Base-by-base conservation (phyloP, 2,113 vertebrate species). In the Cervus canadensis region DNA sequence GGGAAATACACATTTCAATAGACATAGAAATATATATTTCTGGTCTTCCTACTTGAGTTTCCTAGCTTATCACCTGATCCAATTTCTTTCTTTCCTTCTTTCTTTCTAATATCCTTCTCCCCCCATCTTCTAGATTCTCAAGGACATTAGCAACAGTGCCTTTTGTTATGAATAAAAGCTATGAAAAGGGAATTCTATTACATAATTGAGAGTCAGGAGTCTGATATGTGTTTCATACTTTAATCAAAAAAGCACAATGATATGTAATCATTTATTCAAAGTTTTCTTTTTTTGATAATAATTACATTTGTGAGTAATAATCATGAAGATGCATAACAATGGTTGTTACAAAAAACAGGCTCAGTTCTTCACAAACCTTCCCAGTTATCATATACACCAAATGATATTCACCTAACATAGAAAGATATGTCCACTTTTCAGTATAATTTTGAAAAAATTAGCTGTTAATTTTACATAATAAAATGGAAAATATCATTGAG, bases 151-250 rank as follows among this genome's bases (percentile, higher is more conserved):
- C 62, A 54, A 74, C 11, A 85, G 12, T 87, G 13, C 84, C 33
- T 95, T 96, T 90, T 83, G 11, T 84, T 95, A 54, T 86, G 59
- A 94, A 33, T 85, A 64, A 91, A 62, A 94, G 30, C 94, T 88
- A 1, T 87, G 76, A 71, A 84, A 64, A 92, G 28, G 36, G 9
- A 64, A 40, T 33, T 50, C 12, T 74, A 6, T 40, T 83, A 6
- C 8, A 13, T 82, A 84, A 78, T 52, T 28, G 36, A 64, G 78
- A 92, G 43, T 84, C 17, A 93, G 28, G 87, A 62, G 5, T 33
- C 57, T 89, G 16, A 33, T 48, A 10, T 26, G 7, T 87, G 3
- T 94, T 93, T 96, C 21, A 57, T 21, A 59, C 52, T 91, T 95
- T 57, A 13, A 79, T 71, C 93, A 62, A 60, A 92, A 86, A 83